Base-by-base conservation (phyloP, 2,113 vertebrate species). In the Carollia perspicillata region DNA sequence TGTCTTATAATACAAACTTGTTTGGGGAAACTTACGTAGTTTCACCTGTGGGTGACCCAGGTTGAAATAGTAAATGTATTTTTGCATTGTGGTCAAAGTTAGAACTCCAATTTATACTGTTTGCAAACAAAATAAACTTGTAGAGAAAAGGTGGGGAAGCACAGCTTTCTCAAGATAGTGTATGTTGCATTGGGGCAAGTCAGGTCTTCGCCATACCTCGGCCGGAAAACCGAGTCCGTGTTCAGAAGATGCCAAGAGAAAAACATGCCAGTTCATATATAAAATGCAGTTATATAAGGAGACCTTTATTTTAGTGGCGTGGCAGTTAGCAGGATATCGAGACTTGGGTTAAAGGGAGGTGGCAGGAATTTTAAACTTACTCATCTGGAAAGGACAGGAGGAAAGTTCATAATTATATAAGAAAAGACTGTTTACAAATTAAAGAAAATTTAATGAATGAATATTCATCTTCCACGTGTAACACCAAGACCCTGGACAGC, bases 381-480 rank as follows among this genome's bases (percentile, higher is more conserved):
- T n/a, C 58, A 87, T 13, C 26, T 95, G 53, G 49, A 83, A 96
- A 68, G 51, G 37, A 71, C 74, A 89, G 44, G 40, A 95, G 55
- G 68, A 78, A 69, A 68, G 17, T 66, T 88, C 17, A 84, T 94
- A 89, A 91, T 86, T 80, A 42, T 79, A 49, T 10, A 65, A 92
- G 49, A 74, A 51, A 71, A 84, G 79, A 87, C 69, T 72, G 30
- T 63, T 6, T 71, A 90, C 63, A 96, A 71, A 96, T 69, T 65
- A 80, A 86, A 44, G 66, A 58, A 89, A 91, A 89, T 68, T 74
- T 95, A 94, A 94, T 96, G 95, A 97, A 91, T 42, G 74, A 89
- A 37, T 80, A 47, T 5, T 93, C 23, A 26, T 89, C 42, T 84
- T 95, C 91, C n/a, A 20, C 18, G 78, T 92, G 42, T 92, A 95